Evolutionary conservation across 2,888 invertebrate species (phyloP), one percentile per base, ranked within the genome.

Genomic region (Carpatolechia fugitivella): DNA sequence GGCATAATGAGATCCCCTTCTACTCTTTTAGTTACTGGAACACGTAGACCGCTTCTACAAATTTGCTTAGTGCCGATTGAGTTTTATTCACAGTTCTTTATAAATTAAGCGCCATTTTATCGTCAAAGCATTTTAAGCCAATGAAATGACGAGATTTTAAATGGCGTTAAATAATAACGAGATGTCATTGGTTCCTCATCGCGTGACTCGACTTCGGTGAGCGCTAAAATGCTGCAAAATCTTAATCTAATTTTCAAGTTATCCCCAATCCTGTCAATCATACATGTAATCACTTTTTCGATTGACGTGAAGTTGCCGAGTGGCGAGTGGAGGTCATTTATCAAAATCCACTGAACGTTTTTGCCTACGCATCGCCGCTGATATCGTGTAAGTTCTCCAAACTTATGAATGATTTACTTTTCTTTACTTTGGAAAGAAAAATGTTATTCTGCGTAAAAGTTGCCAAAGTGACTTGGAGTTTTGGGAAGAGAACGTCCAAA

Each of bases 361-460:
- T 50, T 38, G 50, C 50, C 16, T 29, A 50, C 50, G 50, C 29
- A 50, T 29, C 50, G 35, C 18, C 13, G 50, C 18, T 16, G 50
- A 38, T 50, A 44, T 20, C 44, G 44, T 44, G 29, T 38, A 50
- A 50, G 38, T 50, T 50, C 24, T 24, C 29, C 38, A 24, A 50
- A 50, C 38, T 50, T 50, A 50, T 50, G 50, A 50, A 50, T 50
- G 50, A 50, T 50, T 50, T 50, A 38, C 38, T 38, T 38, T 10
- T n/a, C 13, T 49, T 49, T n/a, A 24, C 44, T 44, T 44, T 20
- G 49, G 7, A 20, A 49, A 49, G 49, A 49, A 49, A 49, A 49
- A 33, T 48, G 48, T 48, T 33, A 41, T 47, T 31, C 40, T 18
- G 31, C 29, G 24, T 44, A 29, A 44, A 29, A 44, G 13, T 44